Conservation (phyloP, 2,797 vertebrate genomes). For the Fistularia tabacaria region DNA sequence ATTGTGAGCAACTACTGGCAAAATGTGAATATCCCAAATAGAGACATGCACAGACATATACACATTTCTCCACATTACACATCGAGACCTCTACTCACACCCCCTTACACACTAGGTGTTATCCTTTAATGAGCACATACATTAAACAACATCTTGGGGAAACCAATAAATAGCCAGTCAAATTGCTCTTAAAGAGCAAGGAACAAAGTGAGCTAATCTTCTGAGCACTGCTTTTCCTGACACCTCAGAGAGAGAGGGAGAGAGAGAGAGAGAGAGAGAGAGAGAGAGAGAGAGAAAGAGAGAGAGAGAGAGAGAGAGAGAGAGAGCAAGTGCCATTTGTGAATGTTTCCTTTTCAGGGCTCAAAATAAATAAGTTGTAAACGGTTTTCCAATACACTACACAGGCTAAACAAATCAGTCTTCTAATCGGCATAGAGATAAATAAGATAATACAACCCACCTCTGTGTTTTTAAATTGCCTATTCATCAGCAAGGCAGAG, state of each 20-base stretch:
- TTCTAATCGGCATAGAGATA: slow-evolving; percentile 63
- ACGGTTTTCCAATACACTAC: slow-evolving; percentile 50
- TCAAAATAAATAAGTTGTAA: slow-evolving; percentile 47
- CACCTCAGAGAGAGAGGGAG: slow-evolving; percentile 33
- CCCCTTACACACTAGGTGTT: slow-evolving; percentile 23
- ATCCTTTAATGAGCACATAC: slow-evolving; percentile 58
- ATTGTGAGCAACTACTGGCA: slow-evolving; percentile 19
- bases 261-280: slow-evolving; percentile 17
- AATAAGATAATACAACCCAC: slow-evolving; percentile 65
- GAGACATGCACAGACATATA: slow-evolving; percentile 1
- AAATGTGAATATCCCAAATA: slow-evolving; percentile 20
- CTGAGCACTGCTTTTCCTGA: slow-evolving; percentile 40
- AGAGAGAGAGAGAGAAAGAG: slow-evolving; percentile 16
- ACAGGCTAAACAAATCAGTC: slow-evolving; percentile 58
- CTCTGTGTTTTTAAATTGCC: slow-evolving; percentile 72
- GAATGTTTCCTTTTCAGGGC: slow-evolving; percentile 35
- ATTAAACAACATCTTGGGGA: slow-evolving; percentile 52
- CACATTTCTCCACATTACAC: not conserved
- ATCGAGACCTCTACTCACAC: not conserved
- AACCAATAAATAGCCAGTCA: slow-evolving; percentile 52
- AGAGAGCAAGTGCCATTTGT: slow-evolving; percentile 33
- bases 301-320: slow-evolving; percentile 17
- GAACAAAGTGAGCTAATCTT: slow-evolving; percentile 48
- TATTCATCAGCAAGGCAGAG: slow-evolving; percentile 62
- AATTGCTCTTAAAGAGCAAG: slow-evolving; percentile 40